Evolutionary conservation across 2,797 vertebrate genomes (phyloP), one percentile per base, ranked within the genome.

Genomic region (Clarias fuscus): DNA sequence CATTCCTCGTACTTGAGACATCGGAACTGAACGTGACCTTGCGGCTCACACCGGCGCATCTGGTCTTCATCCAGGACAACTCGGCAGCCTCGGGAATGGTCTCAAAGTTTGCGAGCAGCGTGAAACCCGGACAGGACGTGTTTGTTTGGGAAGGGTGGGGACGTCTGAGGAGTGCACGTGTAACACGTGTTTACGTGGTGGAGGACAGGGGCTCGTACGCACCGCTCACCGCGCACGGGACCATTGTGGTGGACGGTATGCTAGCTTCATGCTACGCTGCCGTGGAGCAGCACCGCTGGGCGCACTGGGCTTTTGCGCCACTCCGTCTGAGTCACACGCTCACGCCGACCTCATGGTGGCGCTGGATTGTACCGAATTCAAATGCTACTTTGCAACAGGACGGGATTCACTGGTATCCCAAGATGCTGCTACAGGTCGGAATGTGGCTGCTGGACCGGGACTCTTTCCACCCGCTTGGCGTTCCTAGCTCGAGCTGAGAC

Each of bases 191-290:
- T 88, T 94, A 94, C 7, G 90, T 94, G 75, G 90, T 91, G 81
- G 94, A 96, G 88, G 92, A 95, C 90, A 75, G 92, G 2, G 96
- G 96, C 24, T 95, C 96, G 0, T 97, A 96, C 24, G 97, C 97
- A 7, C 97, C 97, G 0, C 93, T 97, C 27, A 97, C 97, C 0
- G 93, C 94, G 15, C 96, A 97, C 71, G 96, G 97, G 89, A 97
- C 96, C 84, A 95, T 97, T 84, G 95, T 97, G 88, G 94, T 97
- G 88, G 92, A 97, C 91, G 92, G 92, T 30, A 95, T 97, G 88
- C 92, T 97, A 89, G 95, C 95, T 22, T 97, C 97, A 13, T 97
- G 97, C 92, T 97, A 97, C 82, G 97, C 97, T 0, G 96, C 96
- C 84, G 92, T 97, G 40, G 96, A 96, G 90, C 94, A 96, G 88